Base-by-base conservation (phyloP, 2,888 invertebrate species). In the Sylvicola cinctus region DNA sequence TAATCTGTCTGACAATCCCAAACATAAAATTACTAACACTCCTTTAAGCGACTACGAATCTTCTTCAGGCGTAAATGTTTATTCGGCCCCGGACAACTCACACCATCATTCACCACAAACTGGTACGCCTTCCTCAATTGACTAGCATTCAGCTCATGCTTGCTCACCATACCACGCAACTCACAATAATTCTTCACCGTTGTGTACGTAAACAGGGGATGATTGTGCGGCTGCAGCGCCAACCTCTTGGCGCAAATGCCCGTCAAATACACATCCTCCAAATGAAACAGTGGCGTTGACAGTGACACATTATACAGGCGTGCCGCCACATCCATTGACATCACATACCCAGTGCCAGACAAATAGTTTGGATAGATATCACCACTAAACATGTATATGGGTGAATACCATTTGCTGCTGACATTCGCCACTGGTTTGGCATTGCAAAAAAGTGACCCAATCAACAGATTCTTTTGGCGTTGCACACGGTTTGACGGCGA, bases 401-500 rank as follows among this genome's bases (percentile, higher is more conserved):
- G 83, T 39, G 75, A 72, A 58, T 76, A 84, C 81, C 85, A 84
- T 54, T 87, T 87, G 48, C 74, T 77, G 34, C 60, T 68, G 1
- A 68, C 61, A 49, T 81, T 74, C 20, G 68, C 63, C 3, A 84
- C 73, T 1, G 85, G 85, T 41, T 63, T 66, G 1, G 79, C 81
- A 11, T 73, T 70, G 48, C 77, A 77, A 35, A 84, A 81, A n/a
- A 81, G 65, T 46, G 72, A 71, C 0, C 85, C 87, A 10, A 76
- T 64, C 31, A 85, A 56, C 39, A 77, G 47, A 20, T 66, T 65
- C 32, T 60, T 60, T 31, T 53, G 55, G 3, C 44, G 46, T 15
- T 44, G 45, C 16, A 58, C 35, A 2, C 56, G 52, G 43, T 53
- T 58, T 2, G 39, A 37, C 3, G 45, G 38, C 2, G 48, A 42